A percentile compares a stretch with the other conserved stretches of the same genome.
phyloP scores from a whole-genome alignment of 2,888 invertebrate species.

The Temnothorax rugatulus region DNA sequence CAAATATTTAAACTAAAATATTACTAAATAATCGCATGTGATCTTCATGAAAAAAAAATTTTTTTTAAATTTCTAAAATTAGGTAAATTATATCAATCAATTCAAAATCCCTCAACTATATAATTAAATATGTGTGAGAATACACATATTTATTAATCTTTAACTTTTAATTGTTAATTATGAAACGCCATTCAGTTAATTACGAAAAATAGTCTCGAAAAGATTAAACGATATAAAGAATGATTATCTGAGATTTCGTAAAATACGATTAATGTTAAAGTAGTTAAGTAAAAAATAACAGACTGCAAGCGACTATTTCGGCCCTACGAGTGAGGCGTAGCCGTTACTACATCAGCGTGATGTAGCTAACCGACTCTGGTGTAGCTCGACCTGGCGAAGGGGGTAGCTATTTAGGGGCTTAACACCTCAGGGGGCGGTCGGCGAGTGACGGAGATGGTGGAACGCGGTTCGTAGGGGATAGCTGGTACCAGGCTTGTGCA shows the following conservation, averaged over 20 bases:
- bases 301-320: constrained; percentile 35
- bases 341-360: constrained; percentile 60
- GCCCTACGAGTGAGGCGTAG: constrained; percentile 45
- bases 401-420: constrained; percentile 85
- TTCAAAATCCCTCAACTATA: background rate
- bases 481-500: constrained; percentile 76
- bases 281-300: background rate
- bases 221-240: background rate
- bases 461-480: constrained; percentile 57
- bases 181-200: background rate
- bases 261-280: background rate
- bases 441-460: constrained; percentile 45
- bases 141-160: background rate
- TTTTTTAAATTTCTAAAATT: background rate
- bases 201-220: background rate
- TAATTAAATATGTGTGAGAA: background rate
- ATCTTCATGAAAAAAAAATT: background rate
- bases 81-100: background rate
- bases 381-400: constrained; percentile 61
- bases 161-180: background rate
- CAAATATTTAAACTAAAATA: background rate
- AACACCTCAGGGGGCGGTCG: constrained; percentile 76
- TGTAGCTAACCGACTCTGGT: constrained; percentile 62
- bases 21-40: background rate
- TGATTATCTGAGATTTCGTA: background rate